Base-by-base conservation (phyloP, 92 coral and sea anemone genomes). In the Plumapathes pennacea region DNA sequence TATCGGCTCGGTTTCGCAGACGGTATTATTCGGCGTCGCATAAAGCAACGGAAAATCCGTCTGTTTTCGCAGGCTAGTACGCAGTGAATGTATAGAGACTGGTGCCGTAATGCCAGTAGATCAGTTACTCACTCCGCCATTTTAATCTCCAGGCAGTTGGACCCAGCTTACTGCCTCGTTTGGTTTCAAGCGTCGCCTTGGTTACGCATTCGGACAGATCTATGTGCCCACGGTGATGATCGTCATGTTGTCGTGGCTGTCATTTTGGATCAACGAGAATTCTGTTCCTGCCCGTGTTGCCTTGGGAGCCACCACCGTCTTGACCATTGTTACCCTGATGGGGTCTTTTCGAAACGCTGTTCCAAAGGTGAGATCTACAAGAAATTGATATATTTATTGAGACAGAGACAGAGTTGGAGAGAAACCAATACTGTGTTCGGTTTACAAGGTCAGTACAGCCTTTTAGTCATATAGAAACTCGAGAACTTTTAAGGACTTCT, bases 241-340 rank as follows among this genome's bases (percentile, higher is more conserved):
- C 17, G 90, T 83, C 24, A 17, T 49, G 13, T 69, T 83, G 24
- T 83, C 90, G 17, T 83, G 90, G 90, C 10, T 78, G 37, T 78
- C 85, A 0, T 84, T 84, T 62, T 84, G 90, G 90, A 60, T 84
- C 14, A 62, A 82, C 25, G 72, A 78, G 26, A 85, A 84, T 19
- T 85, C 90, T n/a, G 82, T 80, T 3, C 90, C 90, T 4, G 90
- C 90, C 1, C 85, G 90, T 12, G 69, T 84, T 5, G 82, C 85
- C 0, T 51, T 84, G 4, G 90, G 81, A 13, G 84, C 78, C 4
- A 84, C 90, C 10, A 84, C 90, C 11, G 90, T 84, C 10, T 46
- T 84, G 10, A 84, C 90, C 0, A 78, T 84, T 34, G 90, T 78
- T 26, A 84, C 90, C 3, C 62, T 84, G 13, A 84, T 61, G 70